Base-by-base conservation (phyloP, 2,113 vertebrate genomes). In the Ophiodon elongatus region DNA sequence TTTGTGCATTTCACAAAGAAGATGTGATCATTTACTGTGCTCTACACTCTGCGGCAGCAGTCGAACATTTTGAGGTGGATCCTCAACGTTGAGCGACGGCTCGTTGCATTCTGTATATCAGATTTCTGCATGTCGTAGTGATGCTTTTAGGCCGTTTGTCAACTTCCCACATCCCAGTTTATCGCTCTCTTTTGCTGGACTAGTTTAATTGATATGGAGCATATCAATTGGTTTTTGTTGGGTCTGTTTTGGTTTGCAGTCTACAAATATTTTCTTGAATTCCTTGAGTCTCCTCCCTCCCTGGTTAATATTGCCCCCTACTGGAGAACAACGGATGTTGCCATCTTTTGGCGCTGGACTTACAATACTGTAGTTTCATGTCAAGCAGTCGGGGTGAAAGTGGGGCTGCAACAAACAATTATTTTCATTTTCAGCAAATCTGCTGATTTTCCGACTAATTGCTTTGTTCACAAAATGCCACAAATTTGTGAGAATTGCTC, bases 241-340 rank as follows among this genome's bases (percentile, higher is more conserved):
- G 13, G 66, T 50, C 29, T 70, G 37, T 76, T 83, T 65, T 73
- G 27, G 31, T 79, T 79, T 65, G 19, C 9, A 41, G 69, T 8
- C 37, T 31, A 80, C 29, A 85, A 68, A 71, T 84, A 31, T 27
- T 74, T 17, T 35, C 62, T 29, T 65, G 13, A n/a, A 41, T 73
- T 59, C n/a, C 27, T 15, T 1, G 0, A 39, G 31, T 70, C 17
- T 47, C 52, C 31, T 69, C 6, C 81, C 83, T 84, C n/a, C 65
- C 78, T 91, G 84, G 80, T 65, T 88, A 85, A 91, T 60, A 93
- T n/a, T 93, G 91, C 89, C 90, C 91, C 92, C 91, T 92, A 79
- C 80, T 89, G 90, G 89, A 77, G 17, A 66, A 27, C 4, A 59
- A n/a, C 23, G 6, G 6, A n/a, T 23, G 14, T 7, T 69, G 68